Conservation (phyloP, 2,888 invertebrate genomes). For the Nemoura dubitans region DNA sequence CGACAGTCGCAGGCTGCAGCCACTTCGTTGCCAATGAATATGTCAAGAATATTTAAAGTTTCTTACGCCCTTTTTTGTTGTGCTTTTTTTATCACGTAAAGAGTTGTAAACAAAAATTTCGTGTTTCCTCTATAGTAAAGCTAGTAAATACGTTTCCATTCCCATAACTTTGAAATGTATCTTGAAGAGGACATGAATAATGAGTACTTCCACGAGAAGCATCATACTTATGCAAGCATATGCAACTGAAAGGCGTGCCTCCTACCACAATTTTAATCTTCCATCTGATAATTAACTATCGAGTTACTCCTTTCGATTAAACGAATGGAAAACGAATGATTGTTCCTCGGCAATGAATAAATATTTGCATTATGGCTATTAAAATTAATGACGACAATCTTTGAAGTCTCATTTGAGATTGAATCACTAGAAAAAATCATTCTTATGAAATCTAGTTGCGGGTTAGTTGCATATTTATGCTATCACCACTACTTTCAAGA, state of each 20-base stretch:
- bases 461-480: background rate
- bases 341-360: background rate
- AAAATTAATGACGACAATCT: background rate
- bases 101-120: constrained; percentile 38
- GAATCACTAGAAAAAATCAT: background rate
- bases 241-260: background rate
- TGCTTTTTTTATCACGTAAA: background rate
- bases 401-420: background rate
- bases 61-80: constrained; percentile 1
- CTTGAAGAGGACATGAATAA: background rate
- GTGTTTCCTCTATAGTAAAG: constrained; percentile 22
- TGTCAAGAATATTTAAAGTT: constrained; percentile 21
- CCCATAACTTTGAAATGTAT: constrained; percentile 9
- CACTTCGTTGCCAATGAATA: constrained; percentile 36
- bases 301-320: background rate
- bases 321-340: background rate
- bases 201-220: background rate
- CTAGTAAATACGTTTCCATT: background rate
- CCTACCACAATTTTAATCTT: background rate
- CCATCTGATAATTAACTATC: background rate
- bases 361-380: background rate
- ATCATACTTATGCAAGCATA: background rate
- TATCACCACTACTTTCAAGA: background rate
- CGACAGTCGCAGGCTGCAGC: no score
- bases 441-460: background rate